These are phyloP conservation scores for Dreissena polymorpha DNA, from an alignment of 1,140 invertebrate species.

Conservation along the genomic window DNA sequence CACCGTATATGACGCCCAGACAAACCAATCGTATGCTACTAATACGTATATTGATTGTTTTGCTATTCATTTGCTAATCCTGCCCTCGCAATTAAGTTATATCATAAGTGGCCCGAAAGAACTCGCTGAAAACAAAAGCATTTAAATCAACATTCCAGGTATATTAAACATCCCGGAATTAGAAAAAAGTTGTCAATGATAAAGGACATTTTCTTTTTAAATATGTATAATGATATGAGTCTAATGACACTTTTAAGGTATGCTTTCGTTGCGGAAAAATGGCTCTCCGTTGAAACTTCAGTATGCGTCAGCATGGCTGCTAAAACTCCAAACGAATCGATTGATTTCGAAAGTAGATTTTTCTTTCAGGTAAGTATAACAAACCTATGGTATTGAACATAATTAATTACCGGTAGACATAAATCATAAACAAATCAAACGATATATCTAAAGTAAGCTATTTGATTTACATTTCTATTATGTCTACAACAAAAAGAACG, in stretches of 20 bases:
- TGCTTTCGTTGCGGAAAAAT: conserved; percentile 8
- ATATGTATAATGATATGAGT: too few relatives aligned
- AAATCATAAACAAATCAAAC: too few relatives aligned
- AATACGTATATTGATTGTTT: neutral
- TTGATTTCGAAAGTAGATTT: conserved; percentile 15
- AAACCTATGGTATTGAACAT: too few relatives aligned
- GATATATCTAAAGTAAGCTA: too few relatives aligned
- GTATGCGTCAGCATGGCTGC: neutral
- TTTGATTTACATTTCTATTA: too few relatives aligned
- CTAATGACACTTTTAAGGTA: too few relatives aligned
- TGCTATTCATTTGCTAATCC: conserved; percentile 54
- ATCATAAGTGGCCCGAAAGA: too few relatives aligned
- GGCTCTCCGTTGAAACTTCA: conserved; percentile 22
- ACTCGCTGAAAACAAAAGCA: too few relatives aligned
- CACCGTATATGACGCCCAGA: conserved; percentile 80
- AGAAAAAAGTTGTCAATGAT: neutral
- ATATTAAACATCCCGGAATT: neutral
- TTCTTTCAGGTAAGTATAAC: neutral
- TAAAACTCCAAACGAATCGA: neutral
- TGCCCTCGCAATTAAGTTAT: too few relatives aligned
- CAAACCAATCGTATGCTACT: conserved; percentile 11
- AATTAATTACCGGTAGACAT: too few relatives aligned
- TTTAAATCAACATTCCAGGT: neutral
- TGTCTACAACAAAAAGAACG: too few relatives aligned
- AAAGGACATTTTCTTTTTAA: too few relatives aligned